Conservation (phyloP, 2,797 vertebrate species). For the Etheostoma perlongum region DNA sequence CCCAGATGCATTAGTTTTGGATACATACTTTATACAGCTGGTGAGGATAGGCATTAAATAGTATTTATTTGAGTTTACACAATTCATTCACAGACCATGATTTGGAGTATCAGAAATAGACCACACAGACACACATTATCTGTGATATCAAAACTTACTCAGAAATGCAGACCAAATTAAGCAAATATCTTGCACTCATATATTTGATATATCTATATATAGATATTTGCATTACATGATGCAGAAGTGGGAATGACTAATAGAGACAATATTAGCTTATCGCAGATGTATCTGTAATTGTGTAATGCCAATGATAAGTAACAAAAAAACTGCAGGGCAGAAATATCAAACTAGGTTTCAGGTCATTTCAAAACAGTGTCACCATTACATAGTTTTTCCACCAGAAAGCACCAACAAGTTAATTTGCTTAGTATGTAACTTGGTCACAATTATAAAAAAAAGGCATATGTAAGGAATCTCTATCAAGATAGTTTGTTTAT, state of each 20-base stretch:
- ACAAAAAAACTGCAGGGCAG: not conserved
- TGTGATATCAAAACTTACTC: not conserved
- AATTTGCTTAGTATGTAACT: not conserved
- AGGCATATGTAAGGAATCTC: too few relatives aligned
- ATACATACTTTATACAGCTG: conserved; percentile 5
- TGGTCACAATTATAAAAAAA: not conserved
- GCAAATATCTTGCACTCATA: too few relatives aligned
- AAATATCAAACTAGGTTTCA: too few relatives aligned
- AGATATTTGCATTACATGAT: not conserved
- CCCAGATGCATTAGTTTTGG: conserved; percentile 1
- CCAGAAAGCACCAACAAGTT: not conserved
- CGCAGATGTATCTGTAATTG: not conserved
- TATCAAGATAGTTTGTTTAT: too few relatives aligned
- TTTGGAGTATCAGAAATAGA: conserved; percentile 19
- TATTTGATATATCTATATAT: too few relatives aligned
- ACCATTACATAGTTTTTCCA: not conserved
- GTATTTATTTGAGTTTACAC: not conserved
- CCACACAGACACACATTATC: not conserved
- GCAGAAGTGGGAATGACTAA: not conserved
- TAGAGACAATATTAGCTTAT: not conserved
- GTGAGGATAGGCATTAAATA: not conserved
- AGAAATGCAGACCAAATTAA: not conserved
- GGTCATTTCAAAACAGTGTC: not conserved
- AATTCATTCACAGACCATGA: not conserved
- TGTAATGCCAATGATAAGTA: not conserved